phyloP scores from a whole-genome alignment of 2,888 invertebrate species.

The Aethes cnicana region DNA sequence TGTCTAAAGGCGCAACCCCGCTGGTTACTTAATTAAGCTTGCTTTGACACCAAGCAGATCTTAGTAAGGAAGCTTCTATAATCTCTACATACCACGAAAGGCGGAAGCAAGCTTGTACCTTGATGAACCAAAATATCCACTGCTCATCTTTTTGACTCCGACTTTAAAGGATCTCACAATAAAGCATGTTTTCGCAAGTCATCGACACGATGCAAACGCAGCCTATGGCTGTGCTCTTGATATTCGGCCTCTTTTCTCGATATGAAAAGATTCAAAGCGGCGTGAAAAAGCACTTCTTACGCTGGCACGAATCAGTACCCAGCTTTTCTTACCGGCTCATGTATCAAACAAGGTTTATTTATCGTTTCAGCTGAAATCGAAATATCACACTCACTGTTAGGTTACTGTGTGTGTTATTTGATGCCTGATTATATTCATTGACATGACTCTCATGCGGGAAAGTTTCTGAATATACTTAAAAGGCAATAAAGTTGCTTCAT shows the following conservation, averaged over 20 bases:
- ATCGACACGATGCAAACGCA: conserved; percentile 21
- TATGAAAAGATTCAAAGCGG: conserved; percentile 28
- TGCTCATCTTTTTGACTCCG: background rate
- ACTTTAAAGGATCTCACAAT: background rate
- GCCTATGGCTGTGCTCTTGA: conserved; percentile 27
- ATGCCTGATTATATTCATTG: too few relatives aligned
- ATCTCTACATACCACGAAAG: conserved; percentile 8
- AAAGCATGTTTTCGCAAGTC: conserved; percentile 18
- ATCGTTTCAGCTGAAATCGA: background rate
- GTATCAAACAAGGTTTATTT: conserved; percentile 3
- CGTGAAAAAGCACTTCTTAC: conserved; percentile 29
- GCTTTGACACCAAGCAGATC: conserved; percentile 25
- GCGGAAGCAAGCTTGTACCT: background rate
- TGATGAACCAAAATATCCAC: background rate
- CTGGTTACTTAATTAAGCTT: conserved; percentile 29
- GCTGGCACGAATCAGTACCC: conserved; percentile 17
- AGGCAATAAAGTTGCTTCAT: conserved; percentile 9
- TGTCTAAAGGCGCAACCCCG: conserved; percentile 11
- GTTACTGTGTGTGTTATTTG: too few relatives aligned
- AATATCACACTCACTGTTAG: background rate
- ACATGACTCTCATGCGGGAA: background rate
- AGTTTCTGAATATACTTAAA: background rate
- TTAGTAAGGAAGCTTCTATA: conserved; percentile 21
- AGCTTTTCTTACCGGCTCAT: conserved; percentile 8
- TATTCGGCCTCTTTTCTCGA: conserved; percentile 20